These are phyloP conservation scores for Lasioglossum oenotherae DNA, from an alignment of 2,888 invertebrate species.

Conservation along the genomic window DNA sequence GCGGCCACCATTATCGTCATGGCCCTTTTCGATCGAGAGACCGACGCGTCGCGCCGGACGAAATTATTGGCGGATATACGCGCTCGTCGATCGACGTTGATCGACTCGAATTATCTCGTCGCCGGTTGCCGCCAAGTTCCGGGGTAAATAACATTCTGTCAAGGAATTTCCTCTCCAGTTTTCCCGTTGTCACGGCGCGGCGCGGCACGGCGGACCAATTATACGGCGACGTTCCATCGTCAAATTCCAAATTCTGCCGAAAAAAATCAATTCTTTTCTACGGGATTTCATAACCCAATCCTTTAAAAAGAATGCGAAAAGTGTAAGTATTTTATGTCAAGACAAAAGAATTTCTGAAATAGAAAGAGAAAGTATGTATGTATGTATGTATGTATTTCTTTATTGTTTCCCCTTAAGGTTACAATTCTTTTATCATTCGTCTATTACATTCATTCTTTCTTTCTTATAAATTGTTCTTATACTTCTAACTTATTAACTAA, in stretches of 20 bases:
- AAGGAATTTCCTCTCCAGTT: background rate
- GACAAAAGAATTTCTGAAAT: background rate
- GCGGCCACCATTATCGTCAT: background rate
- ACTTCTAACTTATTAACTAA: too few relatives aligned
- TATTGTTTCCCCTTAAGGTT: too few relatives aligned
- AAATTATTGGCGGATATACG: background rate
- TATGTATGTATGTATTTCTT: too few relatives aligned
- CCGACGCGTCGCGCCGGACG: background rate
- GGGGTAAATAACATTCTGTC: conserved; percentile 8
- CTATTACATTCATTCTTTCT: too few relatives aligned
- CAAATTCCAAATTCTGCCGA: background rate
- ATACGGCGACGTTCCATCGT: background rate
- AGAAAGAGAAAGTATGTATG: background rate
- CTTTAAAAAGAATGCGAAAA: background rate
- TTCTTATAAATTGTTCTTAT: too few relatives aligned
- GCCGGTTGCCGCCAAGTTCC: background rate
- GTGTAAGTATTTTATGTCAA: too few relatives aligned
- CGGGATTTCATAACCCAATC: background rate
- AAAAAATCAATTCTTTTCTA: background rate
- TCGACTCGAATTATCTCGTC: conserved; percentile 18
- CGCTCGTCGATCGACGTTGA: background rate
- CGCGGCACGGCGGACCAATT: background rate
- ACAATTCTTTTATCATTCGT: too few relatives aligned
- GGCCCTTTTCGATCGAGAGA: background rate
- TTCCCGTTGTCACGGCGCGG: background rate